phyloP scores from a whole-genome alignment of 2,888 invertebrate species.

The Brachynemurus nebulosus region DNA sequence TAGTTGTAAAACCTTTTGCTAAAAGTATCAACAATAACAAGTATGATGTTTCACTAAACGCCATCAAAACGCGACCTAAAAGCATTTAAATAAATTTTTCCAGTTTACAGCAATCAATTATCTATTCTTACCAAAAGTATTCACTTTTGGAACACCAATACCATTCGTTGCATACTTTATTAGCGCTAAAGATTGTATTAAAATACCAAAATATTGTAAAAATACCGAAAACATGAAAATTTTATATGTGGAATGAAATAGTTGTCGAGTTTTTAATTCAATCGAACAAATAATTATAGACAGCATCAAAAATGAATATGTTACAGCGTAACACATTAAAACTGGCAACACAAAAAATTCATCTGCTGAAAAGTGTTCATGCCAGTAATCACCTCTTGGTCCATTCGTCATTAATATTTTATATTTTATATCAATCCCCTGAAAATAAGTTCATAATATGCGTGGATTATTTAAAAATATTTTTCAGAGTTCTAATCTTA shows the following conservation, averaged over 20 bases:
- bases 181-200: constrained; percentile 54
- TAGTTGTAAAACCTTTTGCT: constrained; percentile 85
- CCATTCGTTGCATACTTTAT: constrained; percentile 69
- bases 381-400: constrained; percentile 63
- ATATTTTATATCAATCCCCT: constrained; percentile 68
- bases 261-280: constrained; percentile 61
- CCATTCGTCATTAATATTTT: constrained; percentile 83
- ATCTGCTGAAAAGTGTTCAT: constrained; percentile 85
- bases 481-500: no score
- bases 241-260: constrained; percentile 81
- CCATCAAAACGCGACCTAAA: constrained; percentile 55
- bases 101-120: not conserved
- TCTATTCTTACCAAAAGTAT: constrained; percentile 32
- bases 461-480: no score
- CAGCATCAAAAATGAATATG: constrained; percentile 56
- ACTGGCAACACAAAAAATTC: constrained; percentile 86
- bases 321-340: constrained; percentile 56
- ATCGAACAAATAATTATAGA: constrained; percentile 61
- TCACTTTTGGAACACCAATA: constrained; percentile 36
- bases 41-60: constrained; percentile 59
- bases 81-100: not conserved
- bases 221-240: constrained; percentile 60
- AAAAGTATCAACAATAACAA: constrained; percentile 65
- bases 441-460: constrained; percentile 21
- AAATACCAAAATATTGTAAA: constrained; percentile 54